phyloP scores from a whole-genome alignment of 2,113 vertebrate genomes.

The Toxotes jaculatrix region DNA sequence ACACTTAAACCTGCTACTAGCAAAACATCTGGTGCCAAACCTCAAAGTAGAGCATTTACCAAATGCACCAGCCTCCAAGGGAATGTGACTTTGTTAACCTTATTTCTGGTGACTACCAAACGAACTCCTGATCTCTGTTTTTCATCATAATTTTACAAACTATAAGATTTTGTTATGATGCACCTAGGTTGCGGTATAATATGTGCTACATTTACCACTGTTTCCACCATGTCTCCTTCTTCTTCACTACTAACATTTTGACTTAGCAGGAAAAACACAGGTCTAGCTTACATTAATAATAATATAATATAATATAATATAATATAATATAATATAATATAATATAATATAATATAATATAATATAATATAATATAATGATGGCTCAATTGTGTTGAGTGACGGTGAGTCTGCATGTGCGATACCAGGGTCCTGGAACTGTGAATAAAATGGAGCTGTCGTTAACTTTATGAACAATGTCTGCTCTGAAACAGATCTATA shows the following conservation, averaged over 20 bases:
- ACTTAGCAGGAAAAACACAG: neutral
- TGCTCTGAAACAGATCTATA: no score
- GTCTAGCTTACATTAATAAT: neutral
- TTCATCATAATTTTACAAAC: neutral
- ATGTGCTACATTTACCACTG: neutral
- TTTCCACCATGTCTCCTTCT: neutral
- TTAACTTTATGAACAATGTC: no score
- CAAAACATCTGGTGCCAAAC: neutral
- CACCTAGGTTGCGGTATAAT: neutral
- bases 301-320: no score
- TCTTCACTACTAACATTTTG: no score
- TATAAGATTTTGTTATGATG: neutral
- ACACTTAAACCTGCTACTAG: neutral
- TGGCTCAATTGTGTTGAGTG: neutral
- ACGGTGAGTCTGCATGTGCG: neutral
- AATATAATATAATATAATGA: neutral
- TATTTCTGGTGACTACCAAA: no score
- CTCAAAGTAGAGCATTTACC: neutral
- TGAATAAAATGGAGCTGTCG: no score
- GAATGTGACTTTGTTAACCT: neutral
- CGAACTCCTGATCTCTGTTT: no score
- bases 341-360: no score
- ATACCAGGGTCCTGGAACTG: no score
- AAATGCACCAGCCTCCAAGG: neutral
- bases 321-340: no score